phyloP scores from a whole-genome alignment of 2,888 invertebrate species.

The Phaedon cochleariae region DNA sequence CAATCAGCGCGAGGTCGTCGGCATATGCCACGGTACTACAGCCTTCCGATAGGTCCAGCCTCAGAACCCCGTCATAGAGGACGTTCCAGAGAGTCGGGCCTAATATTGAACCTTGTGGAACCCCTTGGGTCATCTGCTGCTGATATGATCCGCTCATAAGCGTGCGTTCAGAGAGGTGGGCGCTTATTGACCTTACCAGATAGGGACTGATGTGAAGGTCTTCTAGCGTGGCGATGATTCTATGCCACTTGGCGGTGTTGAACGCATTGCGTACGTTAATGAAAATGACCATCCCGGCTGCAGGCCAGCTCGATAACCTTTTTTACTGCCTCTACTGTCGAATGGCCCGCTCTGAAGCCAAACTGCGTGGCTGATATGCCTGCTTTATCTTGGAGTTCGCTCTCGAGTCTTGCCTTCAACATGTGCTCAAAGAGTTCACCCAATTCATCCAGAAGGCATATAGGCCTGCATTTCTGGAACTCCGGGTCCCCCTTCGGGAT shows the following conservation, averaged over 20 bases:
- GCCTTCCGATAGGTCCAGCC: no score
- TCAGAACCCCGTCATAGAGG: conserved; percentile 20
- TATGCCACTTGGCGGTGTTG: conserved; percentile 4
- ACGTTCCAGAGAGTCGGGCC: conserved; percentile 21
- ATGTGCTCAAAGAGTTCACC: conserved; percentile 2
- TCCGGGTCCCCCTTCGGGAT: no score
- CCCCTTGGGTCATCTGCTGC: no score
- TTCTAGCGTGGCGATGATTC: no score
- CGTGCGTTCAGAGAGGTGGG: no score
- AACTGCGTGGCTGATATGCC: neutral
- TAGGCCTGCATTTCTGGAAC: no score
- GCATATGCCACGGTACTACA: no score
- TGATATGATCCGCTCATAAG: no score
- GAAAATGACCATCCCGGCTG: neutral
- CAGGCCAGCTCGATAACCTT: neutral
- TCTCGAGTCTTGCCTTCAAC: neutral
- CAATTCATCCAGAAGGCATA: neutral
- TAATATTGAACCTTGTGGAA: conserved; percentile 21
- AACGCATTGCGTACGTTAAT: conserved; percentile 16
- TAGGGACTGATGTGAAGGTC: no score
- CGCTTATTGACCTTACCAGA: no score
- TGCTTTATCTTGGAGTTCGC: neutral
- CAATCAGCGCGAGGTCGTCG: no score
- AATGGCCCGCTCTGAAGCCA: conserved; percentile 21
- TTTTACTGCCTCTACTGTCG: conserved; percentile 16